phyloP scores from a whole-genome alignment of 2,113 vertebrate species.

The Cephalophus harveyi region DNA sequence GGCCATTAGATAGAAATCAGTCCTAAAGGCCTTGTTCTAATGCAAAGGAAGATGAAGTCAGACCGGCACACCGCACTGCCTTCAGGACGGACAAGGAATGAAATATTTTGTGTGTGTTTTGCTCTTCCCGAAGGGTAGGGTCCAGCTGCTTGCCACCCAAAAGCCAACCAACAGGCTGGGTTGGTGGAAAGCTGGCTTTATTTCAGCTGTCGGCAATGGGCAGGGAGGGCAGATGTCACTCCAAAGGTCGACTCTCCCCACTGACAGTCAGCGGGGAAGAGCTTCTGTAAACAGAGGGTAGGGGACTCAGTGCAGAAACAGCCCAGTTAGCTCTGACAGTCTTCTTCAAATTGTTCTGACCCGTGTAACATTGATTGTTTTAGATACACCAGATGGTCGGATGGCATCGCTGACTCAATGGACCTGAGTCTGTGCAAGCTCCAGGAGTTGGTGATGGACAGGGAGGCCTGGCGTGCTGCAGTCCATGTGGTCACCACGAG shows the following conservation, averaged over 20 bases:
- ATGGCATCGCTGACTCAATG: background rate
- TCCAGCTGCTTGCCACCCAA: background rate
- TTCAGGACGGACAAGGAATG: no score
- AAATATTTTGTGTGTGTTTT: background rate
- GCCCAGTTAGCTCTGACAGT: background rate
- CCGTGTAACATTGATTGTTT: background rate
- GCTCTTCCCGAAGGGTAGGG: background rate
- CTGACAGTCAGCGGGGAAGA: background rate
- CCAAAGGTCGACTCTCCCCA: background rate
- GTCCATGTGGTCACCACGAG: rapidly evolving
- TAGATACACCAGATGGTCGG: background rate
- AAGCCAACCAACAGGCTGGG: background rate
- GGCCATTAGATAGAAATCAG: background rate
- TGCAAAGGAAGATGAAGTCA: background rate
- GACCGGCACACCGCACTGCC: background rate
- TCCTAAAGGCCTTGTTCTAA: background rate
- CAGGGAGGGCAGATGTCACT: background rate
- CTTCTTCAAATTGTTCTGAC: background rate
- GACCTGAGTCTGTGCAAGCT: background rate
- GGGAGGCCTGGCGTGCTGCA: background rate
- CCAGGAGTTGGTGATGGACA: background rate
- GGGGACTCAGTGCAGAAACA: background rate
- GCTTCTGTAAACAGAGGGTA: background rate
- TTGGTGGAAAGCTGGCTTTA: background rate
- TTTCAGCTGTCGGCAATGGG: background rate